Evolutionary conservation across 1,140 invertebrate genomes (phyloP).

Genomic region (Brachionus plicatilis): DNA sequence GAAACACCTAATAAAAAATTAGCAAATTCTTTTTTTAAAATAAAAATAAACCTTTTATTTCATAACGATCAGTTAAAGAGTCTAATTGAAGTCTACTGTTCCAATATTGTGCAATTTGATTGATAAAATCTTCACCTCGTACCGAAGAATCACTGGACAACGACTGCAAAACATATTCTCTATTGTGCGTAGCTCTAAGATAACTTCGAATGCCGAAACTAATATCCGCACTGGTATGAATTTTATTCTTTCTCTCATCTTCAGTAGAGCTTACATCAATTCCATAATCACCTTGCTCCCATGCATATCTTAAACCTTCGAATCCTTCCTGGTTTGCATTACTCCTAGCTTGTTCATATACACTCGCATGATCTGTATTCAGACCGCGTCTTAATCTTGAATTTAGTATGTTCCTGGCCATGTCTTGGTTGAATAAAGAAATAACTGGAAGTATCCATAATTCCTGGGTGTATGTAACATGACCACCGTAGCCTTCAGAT

Average conservation of each 20-base stretch:
- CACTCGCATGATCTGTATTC: slow-evolving; percentile 24
- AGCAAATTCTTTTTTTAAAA: neutral
- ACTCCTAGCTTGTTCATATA: neutral
- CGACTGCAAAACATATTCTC: slow-evolving; percentile 13
- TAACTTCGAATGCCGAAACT: slow-evolving; percentile 1
- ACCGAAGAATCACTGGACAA: slow-evolving; percentile 2
- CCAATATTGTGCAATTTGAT: slow-evolving; percentile 36
- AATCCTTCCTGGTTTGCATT: slow-evolving; percentile 20
- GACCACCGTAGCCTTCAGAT: slow-evolving; percentile 30
- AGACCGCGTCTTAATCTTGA: slow-evolving; percentile 17
- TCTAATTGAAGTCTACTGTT: neutral
- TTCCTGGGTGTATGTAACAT: slow-evolving; percentile 27
- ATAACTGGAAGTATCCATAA: slow-evolving; percentile 24
- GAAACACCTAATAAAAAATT: neutral
- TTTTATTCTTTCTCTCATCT: slow-evolving; percentile 28
- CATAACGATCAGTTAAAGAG: neutral
- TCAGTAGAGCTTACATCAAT: slow-evolving; percentile 13
- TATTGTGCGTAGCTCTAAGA: neutral
- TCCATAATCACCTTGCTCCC: slow-evolving; percentile 37
- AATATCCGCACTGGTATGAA: slow-evolving; percentile 38
- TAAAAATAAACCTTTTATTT: slow-evolving; percentile 26
- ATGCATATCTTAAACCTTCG: slow-evolving; percentile 23
- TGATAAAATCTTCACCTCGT: slow-evolving; percentile 28
- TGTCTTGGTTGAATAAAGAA: slow-evolving; percentile 24
- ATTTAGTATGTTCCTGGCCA: neutral